Percentiles rank a stretch among this genome's conserved stretches.
Conservation (phyloP, 2,113 vertebrate species). For the Ariopsis seemanni region DNA sequence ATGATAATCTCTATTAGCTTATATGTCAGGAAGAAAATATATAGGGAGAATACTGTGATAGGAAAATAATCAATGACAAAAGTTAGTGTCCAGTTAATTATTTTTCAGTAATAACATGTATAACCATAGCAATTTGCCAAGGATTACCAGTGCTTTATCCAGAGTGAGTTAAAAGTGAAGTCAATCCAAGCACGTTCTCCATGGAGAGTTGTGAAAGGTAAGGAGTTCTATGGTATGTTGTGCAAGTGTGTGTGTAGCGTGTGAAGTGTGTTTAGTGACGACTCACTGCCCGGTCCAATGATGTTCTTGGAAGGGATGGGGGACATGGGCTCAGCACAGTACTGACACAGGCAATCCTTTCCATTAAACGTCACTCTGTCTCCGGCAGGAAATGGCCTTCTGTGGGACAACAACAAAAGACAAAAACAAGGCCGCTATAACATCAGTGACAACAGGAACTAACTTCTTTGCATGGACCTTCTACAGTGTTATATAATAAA, state of each 20-base stretch:
- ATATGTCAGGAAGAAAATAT: too few species aligned
- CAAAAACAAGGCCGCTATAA: not conserved
- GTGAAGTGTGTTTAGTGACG: not conserved
- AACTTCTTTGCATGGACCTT: not conserved
- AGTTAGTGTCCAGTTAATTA: not conserved
- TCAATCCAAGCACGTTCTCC: not conserved
- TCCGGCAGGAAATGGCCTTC: constrained; percentile 89
- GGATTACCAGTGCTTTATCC: not conserved
- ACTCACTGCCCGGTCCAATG: constrained; percentile 83
- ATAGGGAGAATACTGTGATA: too few species aligned
- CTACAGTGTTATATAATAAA: not conserved
- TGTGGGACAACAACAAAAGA: constrained; percentile 57
- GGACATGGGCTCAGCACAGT: constrained; percentile 83
- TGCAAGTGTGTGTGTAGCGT: not conserved
- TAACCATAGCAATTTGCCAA: too few species aligned
- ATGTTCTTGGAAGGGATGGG: constrained; percentile 76
- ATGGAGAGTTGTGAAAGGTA: not conserved
- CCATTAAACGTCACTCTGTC: constrained; percentile 96
- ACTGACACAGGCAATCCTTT: constrained; percentile 92
- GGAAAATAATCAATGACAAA: not conserved
- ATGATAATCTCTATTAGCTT: too few species aligned
- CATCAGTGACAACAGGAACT: not conserved
- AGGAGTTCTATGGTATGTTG: not conserved
- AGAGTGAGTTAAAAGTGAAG: not conserved
- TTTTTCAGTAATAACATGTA: too few species aligned